Evolutionary conservation across 1,140 invertebrate genomes (phyloP).

Genomic region (Metopolophium dirhodum): DNA sequence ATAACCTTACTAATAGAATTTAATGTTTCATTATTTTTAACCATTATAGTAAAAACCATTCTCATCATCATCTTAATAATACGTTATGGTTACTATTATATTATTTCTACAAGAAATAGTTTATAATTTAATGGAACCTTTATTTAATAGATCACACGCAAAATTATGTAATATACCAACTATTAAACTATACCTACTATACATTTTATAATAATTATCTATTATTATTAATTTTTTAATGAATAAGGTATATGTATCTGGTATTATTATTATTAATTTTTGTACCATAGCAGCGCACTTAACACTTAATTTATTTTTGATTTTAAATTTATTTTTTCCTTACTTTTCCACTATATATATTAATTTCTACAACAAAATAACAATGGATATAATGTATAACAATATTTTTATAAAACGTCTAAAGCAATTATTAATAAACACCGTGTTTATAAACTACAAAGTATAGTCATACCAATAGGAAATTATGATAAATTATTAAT

Average conservation of each 20-base stretch:
- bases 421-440: too few species aligned
- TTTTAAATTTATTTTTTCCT: too few species aligned
- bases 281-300: not conserved
- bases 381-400: too few species aligned
- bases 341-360: too few species aligned
- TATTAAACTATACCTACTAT: not conserved
- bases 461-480: too few species aligned
- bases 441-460: too few species aligned
- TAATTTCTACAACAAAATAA: too few species aligned
- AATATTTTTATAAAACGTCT: too few species aligned
- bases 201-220: not conserved
- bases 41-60: not conserved
- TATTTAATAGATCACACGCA: not conserved
- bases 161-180: not conserved
- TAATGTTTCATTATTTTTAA: not conserved
- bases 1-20: not conserved
- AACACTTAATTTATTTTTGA: not conserved
- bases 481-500: too few species aligned
- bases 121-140: not conserved
- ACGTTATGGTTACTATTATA: not conserved
- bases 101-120: not conserved
- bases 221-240: conserved; percentile 7
- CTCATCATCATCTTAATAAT: not conserved
- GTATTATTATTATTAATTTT: not conserved
- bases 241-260: not conserved